phyloP scores from a whole-genome alignment of 1,140 invertebrate species.

The Drosophila tani region DNA sequence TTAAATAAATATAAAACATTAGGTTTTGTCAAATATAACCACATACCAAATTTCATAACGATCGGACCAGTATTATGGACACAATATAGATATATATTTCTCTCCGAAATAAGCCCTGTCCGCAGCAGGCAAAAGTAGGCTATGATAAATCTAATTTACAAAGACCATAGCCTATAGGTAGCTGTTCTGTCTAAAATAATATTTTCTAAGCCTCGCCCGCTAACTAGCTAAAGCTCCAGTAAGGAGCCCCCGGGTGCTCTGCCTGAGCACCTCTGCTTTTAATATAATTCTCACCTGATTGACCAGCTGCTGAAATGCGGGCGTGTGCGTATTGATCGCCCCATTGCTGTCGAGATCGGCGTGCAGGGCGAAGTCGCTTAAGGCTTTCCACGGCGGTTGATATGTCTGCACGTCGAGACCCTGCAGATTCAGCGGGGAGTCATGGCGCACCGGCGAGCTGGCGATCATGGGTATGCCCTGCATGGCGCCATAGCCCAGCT shows the following conservation, averaged over 20 bases:
- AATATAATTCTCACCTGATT: slow-evolving; percentile 90
- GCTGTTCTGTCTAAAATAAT: too few species aligned
- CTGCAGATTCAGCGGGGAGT: slow-evolving; percentile 93
- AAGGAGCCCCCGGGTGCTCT: neutral
- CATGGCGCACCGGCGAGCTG: slow-evolving; percentile 96
- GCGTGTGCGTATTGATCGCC: slow-evolving; percentile 91
- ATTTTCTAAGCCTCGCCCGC: too few species aligned
- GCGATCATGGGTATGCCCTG: slow-evolving; percentile 99
- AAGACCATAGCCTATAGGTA: neutral
- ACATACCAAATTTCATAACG: neutral
- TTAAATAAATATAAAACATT: too few species aligned
- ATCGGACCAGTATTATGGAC: neutral
- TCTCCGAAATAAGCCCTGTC: neutral
- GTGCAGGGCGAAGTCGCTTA: slow-evolving; percentile 97
- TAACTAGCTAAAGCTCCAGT: too few species aligned
- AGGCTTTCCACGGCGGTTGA: slow-evolving; percentile 98
- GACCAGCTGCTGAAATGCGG: slow-evolving; percentile 97
- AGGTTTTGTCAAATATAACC: neutral
- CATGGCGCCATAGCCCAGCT: slow-evolving; percentile 95
- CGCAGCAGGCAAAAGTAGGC: neutral
- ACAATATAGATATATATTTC: neutral
- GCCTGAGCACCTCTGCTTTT: neutral
- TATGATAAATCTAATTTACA: neutral
- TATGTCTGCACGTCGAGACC: slow-evolving; percentile 97
- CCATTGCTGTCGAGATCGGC: slow-evolving; percentile 93